Evolutionary conservation across 2,797 vertebrate genomes (phyloP), one percentile per base, ranked within the genome.

Genomic region (Trematomus bernacchii): DNA sequence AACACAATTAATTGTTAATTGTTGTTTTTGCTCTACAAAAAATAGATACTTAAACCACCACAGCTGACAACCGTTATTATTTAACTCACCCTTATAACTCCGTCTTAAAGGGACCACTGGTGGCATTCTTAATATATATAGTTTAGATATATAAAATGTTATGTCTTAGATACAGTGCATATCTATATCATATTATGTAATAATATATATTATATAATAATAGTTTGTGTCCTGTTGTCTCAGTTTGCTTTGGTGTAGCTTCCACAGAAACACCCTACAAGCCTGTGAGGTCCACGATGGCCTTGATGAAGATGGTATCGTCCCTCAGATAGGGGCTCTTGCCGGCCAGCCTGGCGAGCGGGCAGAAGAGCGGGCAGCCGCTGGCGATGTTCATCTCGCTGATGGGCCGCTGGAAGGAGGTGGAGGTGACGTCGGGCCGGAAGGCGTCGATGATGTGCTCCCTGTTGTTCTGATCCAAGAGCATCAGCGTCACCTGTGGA

Each of bases 301-400:
- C 97, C 92, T 99, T 99, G 84, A 99, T 97, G 89, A 99, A 99
- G 82, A 99, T 97, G 21, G 96, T 96, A 1, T 99, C 98, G 1
- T 99, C 97, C 3, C 96, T 94, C 57, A 99, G 93, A 12, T 99
- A 99, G 0, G 97, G 96, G 76, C 96, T 97, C 89, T 98, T 99
- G 66, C 94, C 92, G 1, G 97, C 97, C 93, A 99, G 95, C 84
- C 97, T 96, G 0, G 96, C 94, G 54, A 99, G 93, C 0, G 98
- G 98, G 72, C 98, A 99, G 94, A 99, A 99, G 42, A 99, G 97
- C 0, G 98, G 98, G 84, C 98, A 99, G 79, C 98, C 98, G 0
- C 98, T 99, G 75, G 98, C 98, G 0, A 99, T 98, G 93, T 99
- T 99, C 98, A 99, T 99, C 77, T 99, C 98, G 0, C 95, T 96